Conservation (phyloP, 2,797 vertebrate species). For the Chrosomus eos region DNA sequence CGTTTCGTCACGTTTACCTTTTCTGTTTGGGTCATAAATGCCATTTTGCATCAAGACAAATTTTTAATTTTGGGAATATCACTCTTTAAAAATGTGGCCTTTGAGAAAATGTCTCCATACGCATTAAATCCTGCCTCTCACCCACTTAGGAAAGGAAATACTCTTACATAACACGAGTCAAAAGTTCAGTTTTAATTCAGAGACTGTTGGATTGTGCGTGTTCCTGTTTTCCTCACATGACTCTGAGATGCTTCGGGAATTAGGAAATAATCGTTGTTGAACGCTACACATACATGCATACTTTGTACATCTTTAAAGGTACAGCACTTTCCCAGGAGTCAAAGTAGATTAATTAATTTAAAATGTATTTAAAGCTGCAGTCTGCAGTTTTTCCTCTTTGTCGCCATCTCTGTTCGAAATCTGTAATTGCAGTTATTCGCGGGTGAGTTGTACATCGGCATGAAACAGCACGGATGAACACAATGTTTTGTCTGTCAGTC, state of each 20-base stretch:
- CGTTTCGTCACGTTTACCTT: conserved; percentile 42
- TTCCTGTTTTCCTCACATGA: conserved; percentile 51
- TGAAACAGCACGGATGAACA: no score
- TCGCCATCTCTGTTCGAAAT: no score
- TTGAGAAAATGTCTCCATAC: conserved; percentile 39
- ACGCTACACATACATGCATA: background rate
- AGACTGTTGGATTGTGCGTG: conserved; percentile 17
- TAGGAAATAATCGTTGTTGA: conserved; percentile 18
- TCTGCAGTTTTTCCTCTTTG: no score
- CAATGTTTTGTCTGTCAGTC: no score
- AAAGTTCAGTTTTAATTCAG: conserved; percentile 63
- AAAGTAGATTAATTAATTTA: background rate
- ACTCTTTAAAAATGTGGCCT: conserved; percentile 19
- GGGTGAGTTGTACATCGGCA: no score
- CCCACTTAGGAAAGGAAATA: conserved; percentile 51
- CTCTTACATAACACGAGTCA: conserved; percentile 68
- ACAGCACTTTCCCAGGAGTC: no score
- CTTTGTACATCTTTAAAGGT: conserved; percentile 23
- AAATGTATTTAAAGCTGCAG: conserved; percentile 7
- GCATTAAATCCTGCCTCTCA: conserved; percentile 41
- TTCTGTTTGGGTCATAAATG: conserved; percentile 15
- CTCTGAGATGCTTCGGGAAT: conserved; percentile 26
- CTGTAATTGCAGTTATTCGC: no score
- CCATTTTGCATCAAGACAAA: conserved; percentile 14
- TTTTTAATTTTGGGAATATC: conserved; percentile 28